Base-by-base conservation (phyloP, 2,888 invertebrate genomes). In the Pemphredon lugubris region DNA sequence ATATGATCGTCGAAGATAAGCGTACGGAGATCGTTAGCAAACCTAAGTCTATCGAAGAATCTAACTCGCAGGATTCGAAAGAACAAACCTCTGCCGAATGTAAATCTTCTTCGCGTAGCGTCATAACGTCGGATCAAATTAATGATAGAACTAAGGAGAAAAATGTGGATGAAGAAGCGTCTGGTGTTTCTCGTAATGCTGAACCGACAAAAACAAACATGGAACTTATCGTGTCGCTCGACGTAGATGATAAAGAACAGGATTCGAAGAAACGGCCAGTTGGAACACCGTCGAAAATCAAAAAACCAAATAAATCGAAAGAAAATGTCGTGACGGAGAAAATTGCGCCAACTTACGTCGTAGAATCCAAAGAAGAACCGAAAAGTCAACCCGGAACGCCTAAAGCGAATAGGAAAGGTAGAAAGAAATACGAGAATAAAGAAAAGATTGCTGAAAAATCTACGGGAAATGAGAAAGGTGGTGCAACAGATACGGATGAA, bases 261-360 rank as follows among this genome's bases (percentile, higher is more conserved):
- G 51, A 55, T 0, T 23, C 7, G 18, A 86, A 84, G 39, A 84
- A 77, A 73, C 45, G 54, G 7, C 1, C 44, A 14, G 23, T 34
- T 4, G 57, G n/a, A 9, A 18, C 34, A 30, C 16, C 39, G 6
- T 37, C 63, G 2, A 61, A 76, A n/a, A 13, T n/a, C 0, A 63
- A 65, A 21, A 72, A 58, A 34, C 9, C 39, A 20, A 20, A 6
- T 6, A 64, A 67, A 23, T 39, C 32, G 37, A 70, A 66, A 32
- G 73, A 77, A 42, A 73, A 60, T 1, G 5, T 45, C 5, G 13
- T 58, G 0, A 37, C 5, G 2, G 67, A 75, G 21, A 34, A 72
- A 18, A 47, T 58, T 2, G 20, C 45, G 0, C n/a, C 67, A 5
- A 40, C 45, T 14, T 20, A 51, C 7, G 11, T 40, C 5, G 42